phyloP scores from a whole-genome alignment of 2,888 invertebrate genomes.

The Elysia crispata region DNA sequence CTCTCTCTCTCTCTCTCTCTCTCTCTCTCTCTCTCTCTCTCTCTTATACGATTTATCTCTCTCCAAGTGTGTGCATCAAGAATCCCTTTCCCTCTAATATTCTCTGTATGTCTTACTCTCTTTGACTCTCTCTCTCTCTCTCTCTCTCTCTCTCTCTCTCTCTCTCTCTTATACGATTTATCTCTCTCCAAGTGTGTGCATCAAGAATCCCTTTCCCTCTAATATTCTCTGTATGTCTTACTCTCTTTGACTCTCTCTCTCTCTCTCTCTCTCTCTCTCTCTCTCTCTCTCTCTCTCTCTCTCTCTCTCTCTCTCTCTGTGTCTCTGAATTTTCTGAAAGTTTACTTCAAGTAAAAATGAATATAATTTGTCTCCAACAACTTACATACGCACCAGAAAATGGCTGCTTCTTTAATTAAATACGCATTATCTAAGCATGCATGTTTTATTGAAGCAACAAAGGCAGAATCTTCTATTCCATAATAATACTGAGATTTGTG shows the following conservation, averaged over 20 bases:
- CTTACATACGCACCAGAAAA: not conserved
- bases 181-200: not conserved
- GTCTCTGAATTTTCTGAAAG: not conserved
- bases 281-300: conserved; percentile 31
- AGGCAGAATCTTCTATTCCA: not conserved
- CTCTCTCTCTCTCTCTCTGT: conserved; percentile 17
- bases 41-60: not conserved
- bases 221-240: conserved; percentile 43
- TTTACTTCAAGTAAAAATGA: not conserved
- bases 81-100: conserved; percentile 10
- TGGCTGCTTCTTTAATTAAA: not conserved
- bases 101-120: not conserved
- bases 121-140: not conserved
- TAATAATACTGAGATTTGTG: no score
- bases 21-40: conserved; percentile 32
- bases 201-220: conserved; percentile 3
- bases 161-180: not conserved
- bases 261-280: conserved; percentile 40
- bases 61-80: not conserved
- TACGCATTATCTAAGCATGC: no score
- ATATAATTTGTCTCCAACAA: not conserved
- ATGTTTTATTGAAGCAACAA: not conserved
- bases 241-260: no score
- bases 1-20: conserved; percentile 39
- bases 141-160: not conserved